Conservation (phyloP, 2,113 vertebrate genomes). For the Corythoichthys intestinalis region DNA sequence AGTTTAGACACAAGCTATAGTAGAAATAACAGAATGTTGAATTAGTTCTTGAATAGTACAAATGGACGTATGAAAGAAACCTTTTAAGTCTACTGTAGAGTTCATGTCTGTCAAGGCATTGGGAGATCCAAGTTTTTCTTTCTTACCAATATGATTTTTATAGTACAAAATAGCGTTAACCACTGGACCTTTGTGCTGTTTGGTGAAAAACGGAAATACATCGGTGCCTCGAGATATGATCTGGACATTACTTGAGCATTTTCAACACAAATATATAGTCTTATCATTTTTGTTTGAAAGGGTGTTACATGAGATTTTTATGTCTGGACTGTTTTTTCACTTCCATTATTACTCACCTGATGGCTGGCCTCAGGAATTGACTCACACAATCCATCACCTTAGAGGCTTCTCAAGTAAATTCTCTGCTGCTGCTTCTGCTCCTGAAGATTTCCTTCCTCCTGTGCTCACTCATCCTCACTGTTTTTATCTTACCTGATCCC, state of each 20-base stretch:
- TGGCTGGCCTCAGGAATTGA: constrained; percentile 37
- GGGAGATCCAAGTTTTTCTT: not conserved
- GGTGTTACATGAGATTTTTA: constrained; percentile 21
- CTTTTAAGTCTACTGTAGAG: not conserved
- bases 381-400: constrained; percentile 43
- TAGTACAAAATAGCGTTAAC: not conserved
- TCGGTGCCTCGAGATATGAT: too few relatives aligned
- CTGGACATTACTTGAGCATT: not conserved
- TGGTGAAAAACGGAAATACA: not conserved
- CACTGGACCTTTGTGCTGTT: not conserved
- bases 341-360: constrained; percentile 30
- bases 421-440: constrained; percentile 30
- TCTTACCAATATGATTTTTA: not conserved
- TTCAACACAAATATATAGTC: constrained; percentile 2
- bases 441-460: constrained; percentile 24
- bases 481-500: constrained; percentile 27
- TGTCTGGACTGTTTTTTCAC: constrained; percentile 14
- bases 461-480: constrained; percentile 15
- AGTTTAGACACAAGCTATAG: constrained; percentile 24
- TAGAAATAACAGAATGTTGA: not conserved
- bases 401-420: constrained; percentile 30
- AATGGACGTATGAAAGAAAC: not conserved
- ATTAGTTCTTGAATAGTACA: not conserved
- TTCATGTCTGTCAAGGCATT: not conserved
- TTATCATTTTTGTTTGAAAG: constrained; percentile 3